Evolutionary conservation across 1,140 invertebrate genomes (phyloP), one percentile per base, ranked within the genome.

Genomic region (Drosophila persimilis): DNA sequence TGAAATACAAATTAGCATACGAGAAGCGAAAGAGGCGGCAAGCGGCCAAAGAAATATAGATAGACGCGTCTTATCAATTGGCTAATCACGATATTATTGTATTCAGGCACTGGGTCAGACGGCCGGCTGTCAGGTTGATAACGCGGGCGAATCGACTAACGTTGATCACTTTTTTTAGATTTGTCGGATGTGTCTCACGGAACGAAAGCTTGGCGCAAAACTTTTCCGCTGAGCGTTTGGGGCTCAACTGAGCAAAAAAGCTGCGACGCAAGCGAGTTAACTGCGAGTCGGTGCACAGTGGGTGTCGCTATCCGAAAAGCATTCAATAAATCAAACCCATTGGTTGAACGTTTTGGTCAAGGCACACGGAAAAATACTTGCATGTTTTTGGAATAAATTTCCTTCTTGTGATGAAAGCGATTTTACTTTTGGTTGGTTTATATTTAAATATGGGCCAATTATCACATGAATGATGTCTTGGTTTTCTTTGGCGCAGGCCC

Each of bases 151-250:
- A 5, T 5, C 35, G 58, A 11, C 20, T 4, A 22, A 31, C 22
- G 26, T 17, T 46, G 56, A 72, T 72, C 66, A 53, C 69, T 52
- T 39, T 61, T 61, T 69, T 58, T 20, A 9, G 55, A 2, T 51
- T 63, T 22, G 20, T 47, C 55, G 29, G 17, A 20, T 20, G 17
- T 41, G 6, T 52, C 57, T 58, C 54, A 17, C 11, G 39, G 15
- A 45, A n/a, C 22, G 46, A 59, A 59, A 59, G 64, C 47, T 50
- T 53, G 61, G 31, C 11, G 39, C 62, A 66, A 77, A 81, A 81
- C 81, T 77, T 77, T 81, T 71, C 71, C 70, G 83, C 74, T 69
- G 48, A 64, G 63, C 77, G 74, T 63, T 66, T 88, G 73, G 81
- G 88, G 64, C 79, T 86, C 77, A 77, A 86, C 66, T 85, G 65